Evolutionary conservation across 2,888 invertebrate species (phyloP).

Genomic region (Catocala sponsa): DNA sequence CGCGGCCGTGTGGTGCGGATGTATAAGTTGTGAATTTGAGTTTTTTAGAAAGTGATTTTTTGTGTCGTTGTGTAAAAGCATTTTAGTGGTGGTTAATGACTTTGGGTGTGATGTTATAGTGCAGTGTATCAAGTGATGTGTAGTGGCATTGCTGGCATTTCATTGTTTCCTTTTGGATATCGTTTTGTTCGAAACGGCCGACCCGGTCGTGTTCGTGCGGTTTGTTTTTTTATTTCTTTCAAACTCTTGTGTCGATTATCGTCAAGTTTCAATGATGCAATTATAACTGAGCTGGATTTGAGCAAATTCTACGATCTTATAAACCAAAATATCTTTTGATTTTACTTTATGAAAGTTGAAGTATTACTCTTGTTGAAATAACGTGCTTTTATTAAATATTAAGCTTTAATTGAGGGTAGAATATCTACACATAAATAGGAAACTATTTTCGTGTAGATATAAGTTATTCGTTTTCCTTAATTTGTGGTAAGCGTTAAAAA

Average conservation of each 20-base stretch:
- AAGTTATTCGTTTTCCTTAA: too few relatives aligned
- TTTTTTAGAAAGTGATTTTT: slow-evolving; percentile 66
- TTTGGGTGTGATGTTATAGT: slow-evolving; percentile 53
- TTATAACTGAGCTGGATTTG: background rate
- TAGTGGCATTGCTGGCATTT: slow-evolving; percentile 67
- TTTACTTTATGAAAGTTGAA: background rate
- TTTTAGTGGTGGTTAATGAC: slow-evolving; percentile 57
- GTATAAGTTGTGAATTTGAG: slow-evolving; percentile 43
- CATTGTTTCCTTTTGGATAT: slow-evolving; percentile 61
- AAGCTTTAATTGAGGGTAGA: slow-evolving; percentile 9
- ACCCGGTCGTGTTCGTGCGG: slow-evolving; percentile 55
- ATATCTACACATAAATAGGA: background rate
- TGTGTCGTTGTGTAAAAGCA: slow-evolving; percentile 54
- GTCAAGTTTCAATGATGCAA: slow-evolving; percentile 30
- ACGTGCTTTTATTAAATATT: slow-evolving; percentile 5
- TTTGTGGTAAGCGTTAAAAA: too few relatives aligned
- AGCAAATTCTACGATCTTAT: slow-evolving; percentile 1
- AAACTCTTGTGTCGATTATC: slow-evolving; percentile 47
- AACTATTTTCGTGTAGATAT: too few relatives aligned
- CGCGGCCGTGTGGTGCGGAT: slow-evolving; percentile 60
- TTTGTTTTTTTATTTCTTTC: slow-evolving; percentile 47
- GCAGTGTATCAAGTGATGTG: slow-evolving; percentile 54
- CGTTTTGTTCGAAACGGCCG: slow-evolving; percentile 64
- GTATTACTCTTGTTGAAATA: slow-evolving; percentile 6
- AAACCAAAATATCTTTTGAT: too few relatives aligned